Base-by-base conservation (phyloP, 2,113 vertebrate genomes). In the Gila orcuttii region DNA sequence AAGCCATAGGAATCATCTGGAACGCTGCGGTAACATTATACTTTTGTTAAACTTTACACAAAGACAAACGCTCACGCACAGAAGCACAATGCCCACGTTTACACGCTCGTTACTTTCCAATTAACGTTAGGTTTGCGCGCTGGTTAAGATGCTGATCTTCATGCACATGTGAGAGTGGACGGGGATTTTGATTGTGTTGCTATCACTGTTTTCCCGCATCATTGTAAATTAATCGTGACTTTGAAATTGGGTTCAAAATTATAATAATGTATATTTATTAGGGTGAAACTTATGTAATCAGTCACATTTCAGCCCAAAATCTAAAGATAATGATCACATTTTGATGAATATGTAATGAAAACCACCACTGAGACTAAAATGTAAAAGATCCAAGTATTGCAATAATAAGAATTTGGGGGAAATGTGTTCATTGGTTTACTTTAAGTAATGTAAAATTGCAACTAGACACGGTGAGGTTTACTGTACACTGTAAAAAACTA, bases 11-110 rank as follows among this genome's bases (percentile, higher is more conserved):
- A 66, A 83, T 85, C 69, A 87, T 84, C 80, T 80, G 33, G 45
- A 81, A 74, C 81, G 75, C 87, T 89, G 90, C 89, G 85, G 68
- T 86, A 91, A 91, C 86, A 69, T 68, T 73, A 62, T 13, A 80
- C 66, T 33, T 68, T 86, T 59, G 88, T 76, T 39, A 86, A 88
- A 55, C 87, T 82, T 79, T 85, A 17, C 47, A 69, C 28, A 85
- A 79, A 79, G 55, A 80, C 31, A 84, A n/a, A n/a, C n/a, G n/a
- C n/a, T n/a, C n/a, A n/a, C 55, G 83, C 68, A 86, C 11, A 42
- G 82, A 71, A 84, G 52, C 79, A 13, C 3, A 13, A 10, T 13
- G 28, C 0, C 15, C 28, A 47, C 3, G 31, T 68, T 77, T 25
- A 13, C 59, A 39, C 52, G 21, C 21, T 50, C 36, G 9, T 28